Percentiles rank a stretch among this genome's conserved stretches.
Conservation (phyloP, 92 coral and sea anemone genomes). For the Umimayanthus kanabou region DNA sequence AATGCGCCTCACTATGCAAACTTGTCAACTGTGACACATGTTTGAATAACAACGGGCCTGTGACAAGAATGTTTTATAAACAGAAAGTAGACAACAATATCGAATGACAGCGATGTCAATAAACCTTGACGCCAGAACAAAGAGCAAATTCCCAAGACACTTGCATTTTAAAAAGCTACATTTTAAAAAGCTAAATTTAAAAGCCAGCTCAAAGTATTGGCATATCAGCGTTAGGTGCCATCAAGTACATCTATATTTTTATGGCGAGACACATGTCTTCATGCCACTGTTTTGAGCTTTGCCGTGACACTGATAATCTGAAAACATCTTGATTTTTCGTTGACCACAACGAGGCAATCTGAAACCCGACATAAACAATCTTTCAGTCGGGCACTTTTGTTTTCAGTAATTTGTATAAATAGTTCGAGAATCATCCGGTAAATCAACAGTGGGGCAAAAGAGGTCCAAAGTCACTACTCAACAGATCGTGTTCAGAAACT, state of each 20-base stretch:
- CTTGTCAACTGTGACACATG: not conserved
- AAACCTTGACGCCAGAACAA: constrained; percentile 1
- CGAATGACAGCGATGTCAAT: constrained; percentile 25
- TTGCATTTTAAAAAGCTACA: constrained; percentile 1
- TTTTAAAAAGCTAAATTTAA: constrained; percentile 3
- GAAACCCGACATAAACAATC: not conserved
- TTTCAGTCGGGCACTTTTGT: not conserved
- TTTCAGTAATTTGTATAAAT: too few relatives aligned
- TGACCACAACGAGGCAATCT: not conserved
- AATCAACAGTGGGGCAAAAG: not conserved
- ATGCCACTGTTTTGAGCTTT: not conserved
- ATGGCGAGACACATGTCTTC: not conserved
- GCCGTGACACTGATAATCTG: not conserved
- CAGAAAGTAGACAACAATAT: constrained; percentile 16
- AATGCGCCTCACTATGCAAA: not conserved
- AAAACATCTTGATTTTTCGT: not conserved
- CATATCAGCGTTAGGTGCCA: not conserved
- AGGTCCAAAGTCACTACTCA: not conserved
- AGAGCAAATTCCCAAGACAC: constrained; percentile 24
- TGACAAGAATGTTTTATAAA: constrained; percentile 28
- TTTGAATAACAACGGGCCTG: constrained; percentile 22
- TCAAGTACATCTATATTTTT: not conserved
- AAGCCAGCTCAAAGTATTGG: not conserved
- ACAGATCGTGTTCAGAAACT: not conserved
- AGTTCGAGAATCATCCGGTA: too few relatives aligned